These are phyloP conservation scores for Ciconia boyciana DNA, from an alignment of 2,113 vertebrate species.

Conservation along the genomic window DNA sequence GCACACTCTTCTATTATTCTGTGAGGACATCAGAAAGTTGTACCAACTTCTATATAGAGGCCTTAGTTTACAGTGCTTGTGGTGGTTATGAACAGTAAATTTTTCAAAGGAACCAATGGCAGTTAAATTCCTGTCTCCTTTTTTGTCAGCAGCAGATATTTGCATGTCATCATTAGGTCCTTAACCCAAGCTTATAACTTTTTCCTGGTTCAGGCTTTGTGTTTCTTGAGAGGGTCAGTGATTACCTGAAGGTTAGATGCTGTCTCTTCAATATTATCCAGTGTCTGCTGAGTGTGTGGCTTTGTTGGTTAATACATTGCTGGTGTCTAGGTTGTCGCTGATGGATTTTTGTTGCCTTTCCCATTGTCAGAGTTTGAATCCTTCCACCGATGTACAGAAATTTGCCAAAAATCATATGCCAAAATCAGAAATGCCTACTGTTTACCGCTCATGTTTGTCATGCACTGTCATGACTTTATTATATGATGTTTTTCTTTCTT, in stretches of 20 bases:
- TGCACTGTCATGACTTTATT: neutral
- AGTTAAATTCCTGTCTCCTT: neutral
- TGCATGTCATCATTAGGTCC: neutral
- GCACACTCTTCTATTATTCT: rapidly evolving
- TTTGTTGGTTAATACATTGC: neutral
- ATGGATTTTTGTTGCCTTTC: neutral
- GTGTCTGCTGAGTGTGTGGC: neutral
- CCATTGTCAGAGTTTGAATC: neutral
- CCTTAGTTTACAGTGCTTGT: neutral
- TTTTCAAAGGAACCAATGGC: neutral
- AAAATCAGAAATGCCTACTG: neutral
- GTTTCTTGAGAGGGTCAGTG: neutral
- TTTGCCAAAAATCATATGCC: neutral
- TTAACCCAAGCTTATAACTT: neutral
- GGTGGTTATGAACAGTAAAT: neutral
- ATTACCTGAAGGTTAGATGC: neutral
- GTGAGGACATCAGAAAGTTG: neutral
- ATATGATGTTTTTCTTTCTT: neutral
- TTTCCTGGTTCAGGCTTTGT: neutral
- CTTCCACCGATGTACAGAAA: neutral
- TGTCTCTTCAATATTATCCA: neutral
- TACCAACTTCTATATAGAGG: neutral
- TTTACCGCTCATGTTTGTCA: neutral
- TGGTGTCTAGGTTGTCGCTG: neutral
- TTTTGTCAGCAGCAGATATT: neutral